Conservation (phyloP, 2,888 invertebrate species). For the Ennomos erosarius region DNA sequence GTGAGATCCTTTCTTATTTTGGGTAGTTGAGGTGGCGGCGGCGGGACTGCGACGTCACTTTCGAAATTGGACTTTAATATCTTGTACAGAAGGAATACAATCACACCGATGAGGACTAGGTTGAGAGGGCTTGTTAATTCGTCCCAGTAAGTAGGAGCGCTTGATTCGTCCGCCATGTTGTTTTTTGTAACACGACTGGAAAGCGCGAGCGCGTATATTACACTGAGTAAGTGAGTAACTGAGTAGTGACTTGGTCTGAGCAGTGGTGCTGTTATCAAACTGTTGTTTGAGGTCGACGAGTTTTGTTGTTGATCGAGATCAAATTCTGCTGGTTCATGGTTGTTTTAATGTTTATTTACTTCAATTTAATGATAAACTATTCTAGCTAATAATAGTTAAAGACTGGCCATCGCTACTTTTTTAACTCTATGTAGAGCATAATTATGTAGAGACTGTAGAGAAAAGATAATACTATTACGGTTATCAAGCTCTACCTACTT, state of each 20-base stretch:
- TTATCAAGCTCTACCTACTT: too few relatives aligned
- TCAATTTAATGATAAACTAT: too few relatives aligned
- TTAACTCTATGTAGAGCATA: too few relatives aligned
- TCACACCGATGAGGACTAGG: conserved; percentile 67
- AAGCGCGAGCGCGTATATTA: conserved; percentile 45
- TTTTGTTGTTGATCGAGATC: conserved; percentile 23
- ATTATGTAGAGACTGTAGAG: too few relatives aligned
- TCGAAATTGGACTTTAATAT: conserved; percentile 83
- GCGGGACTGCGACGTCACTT: conserved; percentile 61
- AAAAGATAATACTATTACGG: too few relatives aligned
- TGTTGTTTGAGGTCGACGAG: conserved; percentile 53
- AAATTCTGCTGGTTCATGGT: conserved; percentile 16
- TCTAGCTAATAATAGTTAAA: too few relatives aligned
- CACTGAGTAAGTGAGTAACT: conserved; percentile 32
- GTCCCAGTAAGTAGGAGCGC: conserved; percentile 68
- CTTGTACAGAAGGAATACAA: conserved; percentile 86
- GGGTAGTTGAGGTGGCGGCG: conserved; percentile 87
- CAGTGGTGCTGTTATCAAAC: conserved; percentile 54
- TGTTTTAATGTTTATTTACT: neutral
- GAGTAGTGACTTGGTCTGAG: conserved; percentile 3
- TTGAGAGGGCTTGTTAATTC: conserved; percentile 77
- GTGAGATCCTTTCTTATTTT: conserved; percentile 96
- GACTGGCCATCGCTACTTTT: too few relatives aligned
- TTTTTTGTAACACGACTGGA: conserved; percentile 44
- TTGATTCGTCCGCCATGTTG: conserved; percentile 46